Evolutionary conservation across 2,888 invertebrate species (phyloP).

Genomic region (Eristalis tenax): DNA sequence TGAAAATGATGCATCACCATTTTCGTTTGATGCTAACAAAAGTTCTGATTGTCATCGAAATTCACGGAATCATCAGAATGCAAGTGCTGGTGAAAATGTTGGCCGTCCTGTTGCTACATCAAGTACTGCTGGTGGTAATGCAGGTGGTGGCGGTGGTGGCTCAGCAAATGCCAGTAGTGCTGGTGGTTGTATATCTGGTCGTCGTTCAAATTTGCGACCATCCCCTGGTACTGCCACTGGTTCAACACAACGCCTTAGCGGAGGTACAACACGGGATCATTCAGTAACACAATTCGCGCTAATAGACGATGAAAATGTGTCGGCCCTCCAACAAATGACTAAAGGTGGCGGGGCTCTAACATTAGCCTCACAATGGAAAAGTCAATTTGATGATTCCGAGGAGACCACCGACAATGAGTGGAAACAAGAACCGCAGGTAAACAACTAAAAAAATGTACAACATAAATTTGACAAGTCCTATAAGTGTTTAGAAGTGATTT

Average conservation of each 20-base stretch:
- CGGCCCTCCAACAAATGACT: constrained; percentile 93
- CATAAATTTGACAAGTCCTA: background rate
- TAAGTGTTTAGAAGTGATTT: background rate
- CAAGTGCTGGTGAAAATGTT: constrained; percentile 38
- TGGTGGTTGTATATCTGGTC: constrained; percentile 74
- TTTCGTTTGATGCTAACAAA: constrained; percentile 74
- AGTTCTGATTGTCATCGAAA: constrained; percentile 46
- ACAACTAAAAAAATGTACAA: background rate
- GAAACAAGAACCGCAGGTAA: constrained; percentile 88
- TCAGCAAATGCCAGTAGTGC: constrained; percentile 61
- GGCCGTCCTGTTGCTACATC: constrained; percentile 31
- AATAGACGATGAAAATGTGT: constrained; percentile 96
- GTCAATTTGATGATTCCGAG: constrained; percentile 97
- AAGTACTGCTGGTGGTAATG: constrained; percentile 48
- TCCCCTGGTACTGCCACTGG: constrained; percentile 74
- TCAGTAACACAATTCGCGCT: constrained; percentile 95
- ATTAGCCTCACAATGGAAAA: constrained; percentile 96
- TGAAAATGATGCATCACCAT: constrained; percentile 75
- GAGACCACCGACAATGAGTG: constrained; percentile 97
- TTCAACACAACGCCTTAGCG: constrained; percentile 75
- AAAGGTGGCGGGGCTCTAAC: constrained; percentile 94
- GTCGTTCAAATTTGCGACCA: constrained; percentile 79
- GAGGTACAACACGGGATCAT: constrained; percentile 86
- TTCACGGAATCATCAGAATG: constrained; percentile 58
- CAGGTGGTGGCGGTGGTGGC: constrained; percentile 48